A percentile compares a stretch with the other conserved stretches of the same genome.
Conservation (phyloP, 1,140 invertebrate species). For the Alviniconcha marisindica region DNA sequence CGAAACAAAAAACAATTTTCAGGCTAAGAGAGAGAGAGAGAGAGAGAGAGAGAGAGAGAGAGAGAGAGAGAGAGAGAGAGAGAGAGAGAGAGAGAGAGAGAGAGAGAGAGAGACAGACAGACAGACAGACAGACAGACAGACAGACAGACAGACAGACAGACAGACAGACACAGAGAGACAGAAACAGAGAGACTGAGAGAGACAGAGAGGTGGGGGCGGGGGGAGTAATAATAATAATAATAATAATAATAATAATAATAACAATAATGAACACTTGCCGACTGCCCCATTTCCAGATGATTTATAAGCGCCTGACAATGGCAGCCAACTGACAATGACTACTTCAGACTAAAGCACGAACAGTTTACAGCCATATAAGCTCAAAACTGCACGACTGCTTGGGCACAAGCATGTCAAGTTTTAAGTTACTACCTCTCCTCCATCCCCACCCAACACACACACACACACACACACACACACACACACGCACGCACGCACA, state of each 20-base stretch:
- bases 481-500: not conserved
- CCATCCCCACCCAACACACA: not conserved
- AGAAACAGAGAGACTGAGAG: conserved; percentile 33
- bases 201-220: conserved; percentile 21
- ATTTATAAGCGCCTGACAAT: too few relatives aligned
- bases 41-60: conserved; percentile 27
- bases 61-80: conserved; percentile 10
- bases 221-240: too few relatives aligned
- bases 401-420: too few relatives aligned
- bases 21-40: conserved; percentile 41
- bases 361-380: too few relatives aligned
- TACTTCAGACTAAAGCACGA: too few relatives aligned
- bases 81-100: conserved; percentile 30
- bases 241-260: too few relatives aligned
- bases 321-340: too few relatives aligned
- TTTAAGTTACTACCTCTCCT: too few relatives aligned
- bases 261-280: too few relatives aligned
- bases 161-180: not conserved
- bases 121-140: conserved; percentile 19
- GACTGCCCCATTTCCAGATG: too few relatives aligned
- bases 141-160: not conserved
- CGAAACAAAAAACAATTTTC: too few relatives aligned
- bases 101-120: conserved; percentile 31
- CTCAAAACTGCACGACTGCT: too few relatives aligned
- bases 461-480: not conserved